These are phyloP conservation scores for Crotophaga sulcirostris DNA, from an alignment of 2,113 vertebrate genomes.

Conservation along the genomic window DNA sequence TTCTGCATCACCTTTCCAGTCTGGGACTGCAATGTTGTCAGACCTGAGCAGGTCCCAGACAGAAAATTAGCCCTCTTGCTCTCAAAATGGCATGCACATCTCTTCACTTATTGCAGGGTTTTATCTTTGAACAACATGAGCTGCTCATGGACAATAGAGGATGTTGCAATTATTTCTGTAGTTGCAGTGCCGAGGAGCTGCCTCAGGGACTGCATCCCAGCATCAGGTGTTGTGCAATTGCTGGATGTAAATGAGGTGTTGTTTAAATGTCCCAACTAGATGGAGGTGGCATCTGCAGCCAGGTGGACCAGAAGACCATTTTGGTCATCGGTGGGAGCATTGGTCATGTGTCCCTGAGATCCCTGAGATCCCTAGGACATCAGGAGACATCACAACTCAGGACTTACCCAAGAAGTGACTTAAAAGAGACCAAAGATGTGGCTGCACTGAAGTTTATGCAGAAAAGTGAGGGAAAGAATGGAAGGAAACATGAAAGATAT, in stretches of 20 bases:
- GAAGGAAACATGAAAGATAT: background rate
- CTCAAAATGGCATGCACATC: background rate
- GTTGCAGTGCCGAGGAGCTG: background rate
- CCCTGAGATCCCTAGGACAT: background rate
- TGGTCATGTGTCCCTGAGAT: background rate
- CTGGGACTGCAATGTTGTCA: background rate
- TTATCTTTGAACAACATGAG: background rate
- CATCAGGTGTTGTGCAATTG: fast-evolving
- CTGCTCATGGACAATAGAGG: background rate
- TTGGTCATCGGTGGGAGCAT: background rate
- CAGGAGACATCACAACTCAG: background rate
- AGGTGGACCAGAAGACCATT: background rate
- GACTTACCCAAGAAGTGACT: too few species aligned
- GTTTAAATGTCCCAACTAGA: background rate
- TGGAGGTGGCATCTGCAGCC: background rate
- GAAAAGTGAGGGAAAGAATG: background rate
- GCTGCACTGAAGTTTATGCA: background rate
- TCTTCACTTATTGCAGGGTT: background rate
- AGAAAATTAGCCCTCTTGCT: background rate
- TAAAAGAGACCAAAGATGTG: background rate
- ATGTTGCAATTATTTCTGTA: background rate
- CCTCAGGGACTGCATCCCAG: fast-evolving
- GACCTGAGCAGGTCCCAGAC: background rate
- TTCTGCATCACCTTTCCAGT: background rate
- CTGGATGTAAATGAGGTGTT: background rate